A percentile compares a stretch with the other conserved stretches of the same genome.
Evolutionary conservation across 2,888 invertebrate species (phyloP).

Genomic region (Bellardia bayeri): DNA sequence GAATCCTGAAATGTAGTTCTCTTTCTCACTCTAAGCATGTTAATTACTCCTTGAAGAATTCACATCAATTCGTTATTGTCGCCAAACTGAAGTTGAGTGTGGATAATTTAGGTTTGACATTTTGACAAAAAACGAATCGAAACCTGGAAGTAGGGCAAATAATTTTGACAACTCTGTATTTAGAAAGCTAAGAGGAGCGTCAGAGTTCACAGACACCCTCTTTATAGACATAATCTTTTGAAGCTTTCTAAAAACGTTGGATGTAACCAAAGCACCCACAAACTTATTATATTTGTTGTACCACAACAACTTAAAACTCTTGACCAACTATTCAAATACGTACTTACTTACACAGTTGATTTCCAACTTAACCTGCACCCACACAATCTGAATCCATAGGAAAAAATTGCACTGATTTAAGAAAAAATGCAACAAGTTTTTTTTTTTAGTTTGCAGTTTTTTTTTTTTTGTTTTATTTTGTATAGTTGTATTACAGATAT

Average conservation of each 20-base stretch:
- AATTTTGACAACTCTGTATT: no score
- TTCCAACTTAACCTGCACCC: conserved; percentile 52
- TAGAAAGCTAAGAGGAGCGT: no score
- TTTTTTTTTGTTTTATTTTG: conserved; percentile 7
- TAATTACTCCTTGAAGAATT: no score
- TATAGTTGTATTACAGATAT: conserved; percentile 13
- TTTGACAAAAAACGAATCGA: no score
- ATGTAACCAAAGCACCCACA: background rate
- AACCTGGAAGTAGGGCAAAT: no score
- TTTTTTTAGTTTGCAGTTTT: conserved; percentile 13
- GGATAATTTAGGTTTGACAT: no score
- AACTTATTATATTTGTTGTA: background rate
- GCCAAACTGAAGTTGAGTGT: no score
- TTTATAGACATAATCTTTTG: no score
- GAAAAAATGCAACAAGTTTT: conserved; percentile 58
- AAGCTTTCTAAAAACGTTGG: background rate
- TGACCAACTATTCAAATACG: conserved; percentile 15
- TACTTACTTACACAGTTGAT: conserved; percentile 33
- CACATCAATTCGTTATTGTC: no score
- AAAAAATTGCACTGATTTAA: conserved; percentile 35
- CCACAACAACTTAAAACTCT: background rate
- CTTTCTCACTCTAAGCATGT: no score
- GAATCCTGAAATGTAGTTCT: no score
- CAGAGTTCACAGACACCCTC: no score
- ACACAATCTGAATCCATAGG: conserved; percentile 31